phyloP scores from a whole-genome alignment of 2,797 vertebrate genomes.

The Monodelphis domestica region DNA sequence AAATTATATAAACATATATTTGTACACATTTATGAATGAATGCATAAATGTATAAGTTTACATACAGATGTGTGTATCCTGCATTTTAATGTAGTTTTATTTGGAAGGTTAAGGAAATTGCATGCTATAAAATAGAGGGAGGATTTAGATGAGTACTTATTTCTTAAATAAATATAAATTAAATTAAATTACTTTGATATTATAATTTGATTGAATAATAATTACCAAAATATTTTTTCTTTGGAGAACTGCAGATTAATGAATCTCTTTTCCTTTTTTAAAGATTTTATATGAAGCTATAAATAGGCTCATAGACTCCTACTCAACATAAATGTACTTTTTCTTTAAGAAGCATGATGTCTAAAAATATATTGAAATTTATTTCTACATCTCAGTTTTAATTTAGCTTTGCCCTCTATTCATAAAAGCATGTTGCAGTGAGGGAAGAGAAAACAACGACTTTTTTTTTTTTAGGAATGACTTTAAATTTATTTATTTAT shows the following conservation, averaged over 20 bases:
- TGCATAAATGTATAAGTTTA: constrained; percentile 31
- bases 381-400: constrained; percentile 55
- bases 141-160: constrained; percentile 14
- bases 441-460: constrained; percentile 35
- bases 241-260: constrained; percentile 35
- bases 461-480: no score
- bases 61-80: constrained; percentile 21
- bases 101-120: constrained; percentile 43
- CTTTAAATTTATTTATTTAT: no score
- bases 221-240: constrained; percentile 44
- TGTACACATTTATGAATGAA: no score
- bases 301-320: constrained; percentile 34
- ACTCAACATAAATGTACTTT: constrained; percentile 47
- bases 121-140: constrained; percentile 59
- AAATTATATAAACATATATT: no score
- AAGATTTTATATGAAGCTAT: constrained; percentile 13
- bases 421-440: constrained; percentile 41
- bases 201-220: constrained; percentile 57
- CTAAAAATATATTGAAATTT: constrained; percentile 49
- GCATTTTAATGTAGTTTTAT: constrained; percentile 51
- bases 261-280: constrained; percentile 21
- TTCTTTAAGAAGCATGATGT: constrained; percentile 36
- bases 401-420: constrained; percentile 53
- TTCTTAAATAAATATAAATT: no score
- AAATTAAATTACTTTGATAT: constrained; percentile 37